Evolutionary conservation across 1,140 invertebrate genomes (phyloP).

Genomic region (Drosophila nikananu): DNA sequence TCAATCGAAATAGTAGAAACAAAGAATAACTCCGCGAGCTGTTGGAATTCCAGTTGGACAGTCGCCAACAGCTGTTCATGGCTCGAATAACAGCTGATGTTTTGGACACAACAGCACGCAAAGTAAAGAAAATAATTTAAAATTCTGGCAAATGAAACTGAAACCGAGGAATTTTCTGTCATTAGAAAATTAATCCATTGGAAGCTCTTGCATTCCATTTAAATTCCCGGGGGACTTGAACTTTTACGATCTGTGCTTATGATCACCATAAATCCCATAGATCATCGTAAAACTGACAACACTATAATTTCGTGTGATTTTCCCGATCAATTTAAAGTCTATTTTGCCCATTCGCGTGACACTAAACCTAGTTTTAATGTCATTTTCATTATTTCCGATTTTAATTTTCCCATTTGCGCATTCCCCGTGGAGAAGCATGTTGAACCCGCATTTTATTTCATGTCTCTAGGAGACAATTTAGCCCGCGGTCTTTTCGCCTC

Average conservation of each 20-base stretch:
- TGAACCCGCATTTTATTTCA: constrained; percentile 28
- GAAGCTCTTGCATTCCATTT: constrained; percentile 24
- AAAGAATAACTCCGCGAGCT: constrained; percentile 11
- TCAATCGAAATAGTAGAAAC: constrained; percentile 33
- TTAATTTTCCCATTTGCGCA: constrained; percentile 47
- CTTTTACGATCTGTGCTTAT: constrained; percentile 40
- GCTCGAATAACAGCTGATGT: constrained; percentile 12
- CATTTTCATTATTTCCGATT: constrained; percentile 18
- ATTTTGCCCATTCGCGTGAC: constrained; percentile 36
- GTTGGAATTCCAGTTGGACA: constrained; percentile 34
- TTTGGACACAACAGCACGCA: neutral
- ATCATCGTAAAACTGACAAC: constrained; percentile 50
- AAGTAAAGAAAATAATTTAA: neutral
- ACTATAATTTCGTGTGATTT: constrained; percentile 25
- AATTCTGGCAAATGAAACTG: neutral
- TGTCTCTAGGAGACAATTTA: constrained; percentile 13
- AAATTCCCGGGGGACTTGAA: constrained; percentile 2
- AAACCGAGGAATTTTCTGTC: neutral
- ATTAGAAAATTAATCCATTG: constrained; percentile 25
- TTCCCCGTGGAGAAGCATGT: constrained; percentile 23
- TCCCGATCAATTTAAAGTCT: constrained; percentile 28
- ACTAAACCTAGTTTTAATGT: constrained; percentile 25
- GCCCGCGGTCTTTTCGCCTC: constrained; percentile 44
- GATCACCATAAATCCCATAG: constrained; percentile 12
- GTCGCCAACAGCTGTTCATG: constrained; percentile 6